A percentile compares a stretch with the other conserved stretches of the same genome.
These are phyloP conservation scores for Cervus canadensis DNA, from an alignment of 2,113 vertebrate genomes.

Conservation along the genomic window DNA sequence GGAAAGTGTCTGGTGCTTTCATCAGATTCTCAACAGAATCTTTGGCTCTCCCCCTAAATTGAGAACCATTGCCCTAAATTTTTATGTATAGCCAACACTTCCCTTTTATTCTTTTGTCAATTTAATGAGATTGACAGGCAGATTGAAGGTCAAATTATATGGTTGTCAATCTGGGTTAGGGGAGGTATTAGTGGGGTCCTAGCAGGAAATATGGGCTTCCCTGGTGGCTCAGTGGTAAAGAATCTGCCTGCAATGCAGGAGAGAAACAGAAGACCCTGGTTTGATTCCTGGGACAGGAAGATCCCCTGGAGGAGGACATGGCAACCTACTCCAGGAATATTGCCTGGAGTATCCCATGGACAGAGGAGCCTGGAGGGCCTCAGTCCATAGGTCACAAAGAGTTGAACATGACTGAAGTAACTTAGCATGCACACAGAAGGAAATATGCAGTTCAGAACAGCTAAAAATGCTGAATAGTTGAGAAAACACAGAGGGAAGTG, in stretches of 20 bases:
- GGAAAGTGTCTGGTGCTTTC: neutral
- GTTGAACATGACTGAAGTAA: neutral
- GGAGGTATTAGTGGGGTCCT: neutral
- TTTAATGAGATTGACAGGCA: neutral
- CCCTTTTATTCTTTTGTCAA: neutral
- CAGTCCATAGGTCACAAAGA: neutral
- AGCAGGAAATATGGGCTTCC: neutral
- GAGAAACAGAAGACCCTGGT: neutral
- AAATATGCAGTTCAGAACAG: neutral
- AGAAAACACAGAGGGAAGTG: neutral
- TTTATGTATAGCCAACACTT: neutral
- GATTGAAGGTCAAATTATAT: neutral
- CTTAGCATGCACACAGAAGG: neutral
- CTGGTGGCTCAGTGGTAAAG: neutral
- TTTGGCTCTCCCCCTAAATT: neutral
- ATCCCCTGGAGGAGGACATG: neutral
- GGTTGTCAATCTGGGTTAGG: neutral
- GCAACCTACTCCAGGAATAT: neutral
- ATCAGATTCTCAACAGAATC: neutral
- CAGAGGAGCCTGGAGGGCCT: neutral
- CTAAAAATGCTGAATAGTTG: neutral
- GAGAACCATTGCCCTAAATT: neutral
- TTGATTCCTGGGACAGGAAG: neutral
- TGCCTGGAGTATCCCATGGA: neutral
- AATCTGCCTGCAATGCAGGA: neutral